phyloP scores from a whole-genome alignment of 2,113 vertebrate species.

The Sebastes fasciatus region DNA sequence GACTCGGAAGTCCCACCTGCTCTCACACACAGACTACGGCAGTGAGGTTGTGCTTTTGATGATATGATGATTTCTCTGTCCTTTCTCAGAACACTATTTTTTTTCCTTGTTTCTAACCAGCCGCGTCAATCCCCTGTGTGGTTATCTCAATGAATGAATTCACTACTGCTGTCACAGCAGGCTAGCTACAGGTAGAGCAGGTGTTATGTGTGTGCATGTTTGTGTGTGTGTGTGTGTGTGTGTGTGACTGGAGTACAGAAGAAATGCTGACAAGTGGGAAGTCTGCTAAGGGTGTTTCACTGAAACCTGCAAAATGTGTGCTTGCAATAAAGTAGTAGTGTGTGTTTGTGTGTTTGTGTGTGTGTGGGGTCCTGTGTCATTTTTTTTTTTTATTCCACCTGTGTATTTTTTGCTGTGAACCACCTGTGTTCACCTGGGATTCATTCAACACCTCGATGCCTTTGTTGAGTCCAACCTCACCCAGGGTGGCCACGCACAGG shows the following conservation, averaged over 20 bases:
- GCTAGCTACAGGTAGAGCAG: slow-evolving; percentile 34
- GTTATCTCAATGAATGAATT: slow-evolving; percentile 35
- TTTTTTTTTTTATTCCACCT: slow-evolving; percentile 24
- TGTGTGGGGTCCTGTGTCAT: neutral
- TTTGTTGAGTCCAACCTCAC: slow-evolving; percentile 14
- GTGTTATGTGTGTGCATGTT: slow-evolving; percentile 4
- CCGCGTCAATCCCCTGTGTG: neutral
- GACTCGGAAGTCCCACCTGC: slow-evolving; percentile 32
- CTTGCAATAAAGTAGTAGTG: neutral
- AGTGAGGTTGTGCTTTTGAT: slow-evolving; percentile 9
- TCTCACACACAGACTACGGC: slow-evolving; percentile 15
- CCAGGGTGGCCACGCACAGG: neutral
- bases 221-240: neutral
- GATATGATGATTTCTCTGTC: neutral
- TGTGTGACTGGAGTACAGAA: slow-evolving; percentile 14
- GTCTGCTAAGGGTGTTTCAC: slow-evolving; percentile 27
- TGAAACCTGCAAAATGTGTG: slow-evolving; percentile 32
- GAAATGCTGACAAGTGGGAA: slow-evolving; percentile 59
- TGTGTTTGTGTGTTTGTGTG: slow-evolving; percentile 9
- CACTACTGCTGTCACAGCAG: slow-evolving; percentile 32
- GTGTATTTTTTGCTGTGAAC: slow-evolving; percentile 17
- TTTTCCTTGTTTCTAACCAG: neutral
- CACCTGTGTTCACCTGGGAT: slow-evolving; percentile 50
- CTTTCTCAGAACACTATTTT: neutral
- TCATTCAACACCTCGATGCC: slow-evolving; percentile 33